Evolutionary conservation across 2,888 invertebrate species (phyloP).

Genomic region (Hypolimnas misippus): DNA sequence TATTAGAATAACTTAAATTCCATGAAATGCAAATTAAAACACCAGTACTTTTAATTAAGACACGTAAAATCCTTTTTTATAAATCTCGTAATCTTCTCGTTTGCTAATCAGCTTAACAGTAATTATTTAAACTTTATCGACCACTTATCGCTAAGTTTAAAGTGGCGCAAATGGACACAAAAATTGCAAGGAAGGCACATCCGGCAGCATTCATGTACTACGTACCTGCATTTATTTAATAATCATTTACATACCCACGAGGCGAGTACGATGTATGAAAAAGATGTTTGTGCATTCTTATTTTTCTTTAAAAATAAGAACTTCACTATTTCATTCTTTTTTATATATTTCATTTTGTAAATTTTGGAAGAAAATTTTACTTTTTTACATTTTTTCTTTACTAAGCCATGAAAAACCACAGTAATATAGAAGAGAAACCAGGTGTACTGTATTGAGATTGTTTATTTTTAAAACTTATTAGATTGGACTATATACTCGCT

Average conservation of each 20-base stretch:
- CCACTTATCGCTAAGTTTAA: slow-evolving; percentile 42
- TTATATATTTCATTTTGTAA: no score
- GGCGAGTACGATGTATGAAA: slow-evolving; percentile 31
- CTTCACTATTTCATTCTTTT: no score
- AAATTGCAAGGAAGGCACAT: slow-evolving; percentile 46
- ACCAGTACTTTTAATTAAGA: slow-evolving; percentile 17
- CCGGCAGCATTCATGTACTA: slow-evolving; percentile 40
- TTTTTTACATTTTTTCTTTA: no score
- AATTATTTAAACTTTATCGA: slow-evolving; percentile 43
- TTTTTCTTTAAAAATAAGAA: no score
- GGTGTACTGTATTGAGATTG: no score
- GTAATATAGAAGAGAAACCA: no score
- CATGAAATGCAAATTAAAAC: neutral
- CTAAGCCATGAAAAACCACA: no score
- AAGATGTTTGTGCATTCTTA: no score
- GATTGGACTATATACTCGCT: no score
- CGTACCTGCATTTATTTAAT: slow-evolving; percentile 31
- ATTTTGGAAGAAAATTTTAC: no score
- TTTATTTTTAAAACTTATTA: no score
- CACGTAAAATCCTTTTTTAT: slow-evolving; percentile 8
- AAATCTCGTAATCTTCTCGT: slow-evolving; percentile 12
- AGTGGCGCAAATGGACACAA: slow-evolving; percentile 44
- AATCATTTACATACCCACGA: slow-evolving; percentile 21
- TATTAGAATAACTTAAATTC: neutral
- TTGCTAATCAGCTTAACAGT: slow-evolving; percentile 25